Percentiles rank a stretch among this genome's conserved stretches.
These are phyloP conservation scores for Geophilus truncorum DNA, from an alignment of 2,888 invertebrate genomes.

Conservation along the genomic window DNA sequence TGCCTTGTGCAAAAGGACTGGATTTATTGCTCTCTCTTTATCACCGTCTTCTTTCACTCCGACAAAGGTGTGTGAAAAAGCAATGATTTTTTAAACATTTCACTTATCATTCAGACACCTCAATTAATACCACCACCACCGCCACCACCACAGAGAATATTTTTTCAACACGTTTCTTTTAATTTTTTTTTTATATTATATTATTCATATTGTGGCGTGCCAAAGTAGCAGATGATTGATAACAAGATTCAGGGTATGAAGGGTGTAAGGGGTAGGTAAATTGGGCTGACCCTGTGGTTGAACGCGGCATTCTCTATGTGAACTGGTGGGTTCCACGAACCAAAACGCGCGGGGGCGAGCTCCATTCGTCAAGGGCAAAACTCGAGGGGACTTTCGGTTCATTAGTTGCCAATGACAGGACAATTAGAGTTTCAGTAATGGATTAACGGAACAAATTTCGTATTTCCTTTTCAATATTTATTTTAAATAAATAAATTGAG, in stretches of 20 bases:
- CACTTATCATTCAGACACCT: no score
- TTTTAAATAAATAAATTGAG: not conserved
- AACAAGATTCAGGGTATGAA: not conserved
- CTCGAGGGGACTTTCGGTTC: not conserved
- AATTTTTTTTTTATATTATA: not conserved
- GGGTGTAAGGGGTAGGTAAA: not conserved
- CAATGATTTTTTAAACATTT: not conserved
- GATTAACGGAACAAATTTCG: not conserved
- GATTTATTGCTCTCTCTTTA: conserved; percentile 10
- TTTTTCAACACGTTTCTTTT: no score
- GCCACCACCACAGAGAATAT: no score
- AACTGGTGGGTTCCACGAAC: conserved; percentile 25
- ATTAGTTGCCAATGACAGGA: not conserved
- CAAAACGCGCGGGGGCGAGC: conserved; percentile 25
- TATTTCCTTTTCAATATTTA: not conserved
- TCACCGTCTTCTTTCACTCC: not conserved
- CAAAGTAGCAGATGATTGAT: not conserved
- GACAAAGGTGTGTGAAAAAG: not conserved
- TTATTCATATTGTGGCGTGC: not conserved
- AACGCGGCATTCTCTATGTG: conserved; percentile 12
- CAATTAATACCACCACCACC: no score
- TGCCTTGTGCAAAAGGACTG: conserved; percentile 24
- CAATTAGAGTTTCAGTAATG: not conserved
- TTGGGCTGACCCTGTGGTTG: conserved; percentile 27
- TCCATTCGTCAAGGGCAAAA: conserved; percentile 16